Evolutionary conservation across 2,113 vertebrate genomes (phyloP), one percentile per base, ranked within the genome.

Genomic region (Podarcis cretensis): DNA sequence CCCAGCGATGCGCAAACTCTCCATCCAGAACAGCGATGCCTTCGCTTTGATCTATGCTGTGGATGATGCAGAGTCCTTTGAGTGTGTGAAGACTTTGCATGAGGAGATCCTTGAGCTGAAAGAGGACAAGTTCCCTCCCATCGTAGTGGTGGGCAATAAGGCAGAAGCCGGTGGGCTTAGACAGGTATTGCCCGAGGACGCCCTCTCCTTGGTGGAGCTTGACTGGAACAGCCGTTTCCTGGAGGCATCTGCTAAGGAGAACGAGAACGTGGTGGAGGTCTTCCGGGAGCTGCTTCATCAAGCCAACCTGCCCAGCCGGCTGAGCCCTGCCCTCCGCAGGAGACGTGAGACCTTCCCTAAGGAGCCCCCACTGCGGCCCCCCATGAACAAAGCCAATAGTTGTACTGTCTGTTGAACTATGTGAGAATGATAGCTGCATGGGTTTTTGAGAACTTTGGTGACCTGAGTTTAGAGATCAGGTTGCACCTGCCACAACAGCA

Each of bases 331-430:
- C 0, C 95, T 98, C 66, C 96, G 97, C 73, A 96, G 97, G 86
- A 98, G 98, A 89, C 96, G 98, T 89, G 98, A 98, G 96, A 99
- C 98, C 4, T 96, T 98, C 80, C 98, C 98, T 18, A 98, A 97
- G 80, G 97, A 97, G 93, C 95, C 90, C 30, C 87, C 89, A 30
- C 87, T 97, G 59, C 90, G 98, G 83, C 98, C 98, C 0, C 98
- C 98, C 89, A 99, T 99, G 98, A 98, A 98, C 96, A 99, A 99
- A 93, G 98, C 98, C 95, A 99, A 99, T 96, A 98, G 98, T 96
- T 99, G 98, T 87, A 95, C 95, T 0, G 77, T 99, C 95, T 98
- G 98, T 65, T 98, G 1, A n/a, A 0, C 68, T 27, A 14, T 54
- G 63, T 27, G 32, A 65, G 85, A 1, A 1, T 65, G 0, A 71